A percentile compares a stretch with the other conserved stretches of the same genome.
Conservation (phyloP, 2,797 vertebrate species). For the Threskiornis aethiopicus region DNA sequence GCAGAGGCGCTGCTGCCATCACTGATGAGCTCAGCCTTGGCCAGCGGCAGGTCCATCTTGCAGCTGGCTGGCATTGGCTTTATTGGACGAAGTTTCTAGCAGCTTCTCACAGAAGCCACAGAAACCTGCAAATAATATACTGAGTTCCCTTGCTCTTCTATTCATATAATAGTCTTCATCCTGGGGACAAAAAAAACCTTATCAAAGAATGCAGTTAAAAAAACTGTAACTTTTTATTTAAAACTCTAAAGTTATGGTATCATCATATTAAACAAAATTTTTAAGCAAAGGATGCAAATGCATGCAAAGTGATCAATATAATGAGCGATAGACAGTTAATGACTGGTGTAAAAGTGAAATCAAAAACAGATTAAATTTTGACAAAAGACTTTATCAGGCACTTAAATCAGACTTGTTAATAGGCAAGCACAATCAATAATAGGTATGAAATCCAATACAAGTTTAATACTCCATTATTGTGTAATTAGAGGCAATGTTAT, state of each 20-base stretch:
- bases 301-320: neutral
- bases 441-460: neutral
- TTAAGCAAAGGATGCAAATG: neutral
- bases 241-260: neutral
- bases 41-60: accelerated
- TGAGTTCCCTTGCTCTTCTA: neutral
- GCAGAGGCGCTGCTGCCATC: too few relatives aligned
- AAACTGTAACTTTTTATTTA: neutral
- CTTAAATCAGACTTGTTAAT: constrained; percentile 15
- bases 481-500: neutral
- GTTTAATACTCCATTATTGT: neutral
- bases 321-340: neutral
- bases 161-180: neutral
- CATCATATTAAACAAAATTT: neutral
- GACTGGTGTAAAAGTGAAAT: neutral
- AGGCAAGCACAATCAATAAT: constrained; percentile 11
- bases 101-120: neutral
- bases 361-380: constrained; percentile 6
- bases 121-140: neutral
- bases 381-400: neutral
- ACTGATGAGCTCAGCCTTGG: neutral
- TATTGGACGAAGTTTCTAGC: neutral
- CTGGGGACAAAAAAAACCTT: neutral
- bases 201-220: neutral
- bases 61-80: neutral